Conservation (phyloP, 2,888 invertebrate species). For the Poecilus cupreus region DNA sequence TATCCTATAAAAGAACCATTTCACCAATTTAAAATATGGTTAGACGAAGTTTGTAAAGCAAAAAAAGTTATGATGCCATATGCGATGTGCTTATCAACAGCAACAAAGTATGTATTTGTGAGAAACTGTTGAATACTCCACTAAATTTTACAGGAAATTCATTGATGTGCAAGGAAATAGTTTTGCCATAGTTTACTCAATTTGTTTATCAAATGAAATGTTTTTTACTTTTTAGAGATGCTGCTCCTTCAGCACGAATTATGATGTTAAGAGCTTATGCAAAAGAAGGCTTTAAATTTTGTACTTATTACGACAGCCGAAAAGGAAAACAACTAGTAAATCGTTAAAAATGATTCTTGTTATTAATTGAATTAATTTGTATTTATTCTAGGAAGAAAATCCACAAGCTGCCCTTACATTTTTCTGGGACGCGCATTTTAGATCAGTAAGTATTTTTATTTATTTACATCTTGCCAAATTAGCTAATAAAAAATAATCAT, state of each 20-base stretch:
- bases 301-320: slow-evolving; percentile 92
- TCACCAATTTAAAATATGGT: slow-evolving; percentile 89
- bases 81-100: slow-evolving; percentile 93
- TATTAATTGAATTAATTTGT: background rate
- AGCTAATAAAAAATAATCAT: too few species aligned
- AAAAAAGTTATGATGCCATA: slow-evolving; percentile 90
- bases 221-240: slow-evolving; percentile 75
- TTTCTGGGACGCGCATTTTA: slow-evolving; percentile 91
- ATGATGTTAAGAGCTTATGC: slow-evolving; percentile 93
- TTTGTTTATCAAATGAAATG: background rate
- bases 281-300: slow-evolving; percentile 92
- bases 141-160: too few species aligned
- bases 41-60: slow-evolving; percentile 83
- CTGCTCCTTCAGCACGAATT: slow-evolving; percentile 91
- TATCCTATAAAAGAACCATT: slow-evolving; percentile 88
- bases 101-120: slow-evolving; percentile 80
- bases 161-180: too few species aligned
- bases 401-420: slow-evolving; percentile 92
- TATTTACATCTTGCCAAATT: background rate
- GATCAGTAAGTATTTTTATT: slow-evolving; percentile 75
- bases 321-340: slow-evolving; percentile 81
- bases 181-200: too few species aligned
- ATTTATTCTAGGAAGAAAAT: slow-evolving; percentile 81
- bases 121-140: background rate
- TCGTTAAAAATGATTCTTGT: background rate